Evolutionary conservation across 2,888 invertebrate species (phyloP).

Genomic region (Nezara viridula): DNA sequence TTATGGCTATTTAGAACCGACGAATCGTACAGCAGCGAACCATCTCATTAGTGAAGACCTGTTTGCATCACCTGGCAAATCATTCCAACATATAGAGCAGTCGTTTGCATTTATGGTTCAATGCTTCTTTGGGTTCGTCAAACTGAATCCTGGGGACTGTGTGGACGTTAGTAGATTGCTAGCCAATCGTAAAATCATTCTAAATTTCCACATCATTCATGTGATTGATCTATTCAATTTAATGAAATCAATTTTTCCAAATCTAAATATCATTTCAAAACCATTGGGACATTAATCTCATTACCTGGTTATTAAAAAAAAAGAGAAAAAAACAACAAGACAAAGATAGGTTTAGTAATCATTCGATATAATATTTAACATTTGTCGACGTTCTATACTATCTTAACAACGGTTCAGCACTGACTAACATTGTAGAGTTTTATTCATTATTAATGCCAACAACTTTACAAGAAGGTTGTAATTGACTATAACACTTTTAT

Average conservation of each 20-base stretch:
- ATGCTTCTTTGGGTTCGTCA: not conserved
- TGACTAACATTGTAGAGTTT: too few relatives aligned
- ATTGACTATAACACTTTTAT: too few relatives aligned
- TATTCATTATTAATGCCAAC: too few relatives aligned
- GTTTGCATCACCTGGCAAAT: not conserved
- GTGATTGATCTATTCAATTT: not conserved
- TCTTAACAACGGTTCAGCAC: too few relatives aligned
- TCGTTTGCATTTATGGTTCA: conserved; percentile 19
- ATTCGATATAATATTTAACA: too few relatives aligned
- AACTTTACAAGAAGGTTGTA: too few relatives aligned
- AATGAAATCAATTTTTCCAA: not conserved
- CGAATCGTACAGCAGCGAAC: not conserved
- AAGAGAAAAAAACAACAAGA: too few relatives aligned
- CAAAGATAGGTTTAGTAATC: too few relatives aligned
- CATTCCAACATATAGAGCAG: not conserved
- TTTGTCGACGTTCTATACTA: too few relatives aligned
- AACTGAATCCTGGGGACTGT: not conserved
- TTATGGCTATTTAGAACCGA: not conserved
- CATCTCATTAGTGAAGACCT: not conserved
- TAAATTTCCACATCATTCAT: not conserved
- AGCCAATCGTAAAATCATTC: not conserved
- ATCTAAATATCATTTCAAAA: too few relatives aligned
- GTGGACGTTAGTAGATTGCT: not conserved
- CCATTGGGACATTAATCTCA: too few relatives aligned
- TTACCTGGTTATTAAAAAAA: too few relatives aligned